Evolutionary conservation across 2,888 invertebrate genomes (phyloP).

Genomic region (Pseudococcus longispinus): DNA sequence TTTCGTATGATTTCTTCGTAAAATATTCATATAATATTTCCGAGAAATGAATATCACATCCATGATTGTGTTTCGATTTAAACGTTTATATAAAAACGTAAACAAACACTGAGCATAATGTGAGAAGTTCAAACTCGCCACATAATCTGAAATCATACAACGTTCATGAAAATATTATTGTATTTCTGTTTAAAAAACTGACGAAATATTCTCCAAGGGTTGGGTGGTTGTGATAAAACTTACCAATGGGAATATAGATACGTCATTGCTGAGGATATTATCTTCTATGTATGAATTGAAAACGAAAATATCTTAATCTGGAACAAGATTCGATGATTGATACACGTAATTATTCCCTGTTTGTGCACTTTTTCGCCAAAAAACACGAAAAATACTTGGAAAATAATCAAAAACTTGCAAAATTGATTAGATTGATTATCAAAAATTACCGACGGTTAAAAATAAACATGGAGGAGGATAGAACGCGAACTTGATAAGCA

Average conservation of each 20-base stretch:
- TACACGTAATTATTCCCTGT: background rate
- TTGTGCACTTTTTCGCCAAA: background rate
- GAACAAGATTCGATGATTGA: background rate
- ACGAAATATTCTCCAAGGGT: background rate
- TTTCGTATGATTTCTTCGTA: background rate
- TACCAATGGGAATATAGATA: background rate
- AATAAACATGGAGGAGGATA: background rate
- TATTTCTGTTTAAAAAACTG: background rate
- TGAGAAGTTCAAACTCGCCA: background rate
- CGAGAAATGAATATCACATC: slow-evolving; percentile 9
- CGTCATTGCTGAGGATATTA: background rate
- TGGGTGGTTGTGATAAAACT: background rate
- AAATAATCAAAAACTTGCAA: background rate
- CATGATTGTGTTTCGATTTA: background rate
- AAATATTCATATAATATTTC: background rate
- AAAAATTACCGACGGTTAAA: background rate
- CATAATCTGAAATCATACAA: background rate
- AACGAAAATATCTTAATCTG: background rate
- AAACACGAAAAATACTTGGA: background rate
- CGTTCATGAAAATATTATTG: background rate
- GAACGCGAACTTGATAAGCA: background rate
- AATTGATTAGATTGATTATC: background rate
- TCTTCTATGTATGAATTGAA: background rate
- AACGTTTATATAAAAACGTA: background rate
- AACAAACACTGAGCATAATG: background rate